Evolutionary conservation across 1,140 invertebrate species (phyloP), one percentile per base, ranked within the genome.

Genomic region (Batillaria attramentaria): DNA sequence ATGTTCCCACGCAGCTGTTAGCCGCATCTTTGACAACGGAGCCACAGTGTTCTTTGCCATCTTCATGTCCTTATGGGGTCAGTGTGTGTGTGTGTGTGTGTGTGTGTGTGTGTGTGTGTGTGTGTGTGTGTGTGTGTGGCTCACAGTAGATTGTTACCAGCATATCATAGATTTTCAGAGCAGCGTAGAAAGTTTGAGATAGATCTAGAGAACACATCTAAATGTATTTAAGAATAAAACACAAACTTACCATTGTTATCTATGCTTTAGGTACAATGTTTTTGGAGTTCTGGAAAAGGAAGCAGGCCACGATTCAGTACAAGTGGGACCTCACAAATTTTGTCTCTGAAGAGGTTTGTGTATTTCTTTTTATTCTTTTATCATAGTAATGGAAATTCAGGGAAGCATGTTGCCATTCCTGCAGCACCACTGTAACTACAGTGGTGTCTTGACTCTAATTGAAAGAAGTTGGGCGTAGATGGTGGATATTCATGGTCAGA

Each of bases 41-140:
- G 96, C 96, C 4, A 99, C 98, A 4, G 96, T 99, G 50, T 97
- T 98, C 92, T 99, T 99, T 90, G 97, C 97, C 1, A 96, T 98
- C 80, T 98, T 99, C 86, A 99, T 99, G 97, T 97, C 97, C 68
- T 95, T 99, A 89, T 90, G 88, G 90, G 97, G 97, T 90, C 81
- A 83, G 85, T 68, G 60, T 20, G 31, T 60, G 35, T 77, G 41
- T 31, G 1, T 54, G 66, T n/a, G 13, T 24, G 24, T 18, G 57
- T 68, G 39, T 41, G 8, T 70, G 16, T 74, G 20, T 79, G 18
- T 79, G 70, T 28, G 50, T 31, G 20, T 28, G 35, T 66, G 10
- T 16, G 18, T 57, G 24, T 54, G 8, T n/a, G n/a, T n/a, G n/a
- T n/a, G n/a, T n/a, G n/a, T n/a, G n/a, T n/a, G n/a, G n/a, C n/a